Conservation (phyloP, 2,888 invertebrate species). For the Eristalis tenax region DNA sequence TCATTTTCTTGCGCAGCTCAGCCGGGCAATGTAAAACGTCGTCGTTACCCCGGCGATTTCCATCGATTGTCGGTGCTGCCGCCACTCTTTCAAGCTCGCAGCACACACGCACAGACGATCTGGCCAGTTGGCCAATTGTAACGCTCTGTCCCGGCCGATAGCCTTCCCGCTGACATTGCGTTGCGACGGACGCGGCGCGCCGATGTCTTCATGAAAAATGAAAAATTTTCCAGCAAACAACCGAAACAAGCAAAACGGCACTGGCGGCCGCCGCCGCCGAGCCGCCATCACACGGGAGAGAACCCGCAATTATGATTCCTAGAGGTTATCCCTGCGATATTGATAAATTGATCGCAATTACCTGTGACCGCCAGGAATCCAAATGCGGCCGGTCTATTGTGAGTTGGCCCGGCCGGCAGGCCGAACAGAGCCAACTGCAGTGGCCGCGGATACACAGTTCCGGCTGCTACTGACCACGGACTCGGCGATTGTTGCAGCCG, state of each 20-base stretch:
- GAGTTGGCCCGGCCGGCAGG: neutral
- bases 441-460: slow-evolving; percentile 47
- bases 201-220: slow-evolving; percentile 55
- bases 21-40: slow-evolving; percentile 30
- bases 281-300: slow-evolving; percentile 57
- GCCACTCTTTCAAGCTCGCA: neutral
- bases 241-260: slow-evolving; percentile 50
- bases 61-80: slow-evolving; percentile 17
- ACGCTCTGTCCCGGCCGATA: neutral
- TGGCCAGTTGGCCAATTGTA: neutral
- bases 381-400: slow-evolving; percentile 49
- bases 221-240: slow-evolving; percentile 43
- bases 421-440: neutral
- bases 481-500: slow-evolving; percentile 38
- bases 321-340: slow-evolving; percentile 71
- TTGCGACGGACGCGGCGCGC: neutral
- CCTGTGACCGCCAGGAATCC: slow-evolving; percentile 67
- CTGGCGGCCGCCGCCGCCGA: slow-evolving; percentile 15
- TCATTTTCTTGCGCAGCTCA: slow-evolving; percentile 26
- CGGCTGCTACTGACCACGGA: slow-evolving; percentile 52
- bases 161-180: neutral
- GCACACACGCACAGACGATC: neutral
- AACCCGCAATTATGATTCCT: slow-evolving; percentile 70
- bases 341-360: slow-evolving; percentile 71
- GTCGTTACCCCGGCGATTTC: slow-evolving; percentile 35